Conservation (phyloP, 2,888 invertebrate species). For the Aphodius sticticus region DNA sequence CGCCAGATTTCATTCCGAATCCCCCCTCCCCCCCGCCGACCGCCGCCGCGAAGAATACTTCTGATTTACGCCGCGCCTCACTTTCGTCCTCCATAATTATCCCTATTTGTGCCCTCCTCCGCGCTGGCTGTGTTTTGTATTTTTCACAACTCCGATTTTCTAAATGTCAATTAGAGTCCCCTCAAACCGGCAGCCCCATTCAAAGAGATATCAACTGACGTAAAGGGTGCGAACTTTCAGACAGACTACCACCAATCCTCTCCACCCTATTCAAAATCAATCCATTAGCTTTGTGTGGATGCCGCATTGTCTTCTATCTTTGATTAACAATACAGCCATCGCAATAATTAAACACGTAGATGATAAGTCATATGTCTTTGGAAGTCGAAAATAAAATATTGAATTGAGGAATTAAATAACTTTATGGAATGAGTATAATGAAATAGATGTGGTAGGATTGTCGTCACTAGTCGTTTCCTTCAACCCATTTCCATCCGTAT, state of each 20-base stretch:
- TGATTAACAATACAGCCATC: background rate
- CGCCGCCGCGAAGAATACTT: background rate
- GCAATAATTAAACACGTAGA: background rate
- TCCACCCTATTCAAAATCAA: background rate
- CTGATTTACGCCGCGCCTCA: background rate
- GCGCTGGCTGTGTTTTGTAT: background rate
- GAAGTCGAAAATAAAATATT: too few species aligned
- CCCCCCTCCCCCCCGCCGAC: background rate
- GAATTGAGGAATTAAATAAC: too few species aligned
- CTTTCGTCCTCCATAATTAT: background rate
- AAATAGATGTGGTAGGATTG: too few species aligned
- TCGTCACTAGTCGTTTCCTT: too few species aligned
- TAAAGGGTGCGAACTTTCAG: conserved; percentile 4
- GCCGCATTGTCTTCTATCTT: background rate
- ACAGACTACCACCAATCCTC: background rate
- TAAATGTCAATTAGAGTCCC: background rate
- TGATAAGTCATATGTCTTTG: background rate
- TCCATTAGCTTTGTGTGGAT: background rate
- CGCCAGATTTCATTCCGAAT: background rate
- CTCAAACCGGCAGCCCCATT: background rate
- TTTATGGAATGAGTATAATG: too few species aligned
- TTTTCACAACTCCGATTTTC: background rate
- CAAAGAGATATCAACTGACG: background rate
- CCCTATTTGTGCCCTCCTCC: background rate
- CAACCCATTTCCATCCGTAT: too few species aligned